A percentile compares a stretch with the other conserved stretches of the same genome.
These are phyloP conservation scores for Saxidomus purpurata DNA, from an alignment of 1,140 invertebrate species.

Conservation along the genomic window DNA sequence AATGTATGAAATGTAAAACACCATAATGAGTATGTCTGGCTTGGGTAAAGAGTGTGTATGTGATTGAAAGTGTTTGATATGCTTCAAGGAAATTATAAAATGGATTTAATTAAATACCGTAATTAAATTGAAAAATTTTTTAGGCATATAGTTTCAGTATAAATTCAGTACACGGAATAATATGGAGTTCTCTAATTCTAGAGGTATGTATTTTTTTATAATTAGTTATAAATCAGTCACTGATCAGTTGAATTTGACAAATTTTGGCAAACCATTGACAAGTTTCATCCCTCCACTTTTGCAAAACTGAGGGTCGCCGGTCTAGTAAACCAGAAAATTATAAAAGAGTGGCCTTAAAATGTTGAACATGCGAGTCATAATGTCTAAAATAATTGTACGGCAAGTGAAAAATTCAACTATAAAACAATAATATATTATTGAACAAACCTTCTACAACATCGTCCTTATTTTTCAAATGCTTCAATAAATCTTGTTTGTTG, in stretches of 20 bases:
- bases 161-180: conserved; percentile 47
- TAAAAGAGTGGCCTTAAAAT: conserved; percentile 41
- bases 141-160: conserved; percentile 42
- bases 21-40: too few species aligned
- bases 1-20: too few species aligned
- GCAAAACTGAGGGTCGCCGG: conserved; percentile 36
- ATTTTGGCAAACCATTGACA: conserved; percentile 31
- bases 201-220: conserved; percentile 46
- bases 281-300: conserved; percentile 38
- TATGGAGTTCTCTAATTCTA: conserved; percentile 47
- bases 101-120: conserved; percentile 6
- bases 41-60: too few species aligned
- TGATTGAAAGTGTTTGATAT: too few species aligned
- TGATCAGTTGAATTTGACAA: conserved; percentile 47
- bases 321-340: conserved; percentile 47
- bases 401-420: conserved; percentile 38
- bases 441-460: conserved; percentile 32
- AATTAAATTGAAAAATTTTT: conserved; percentile 37
- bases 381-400: conserved; percentile 41
- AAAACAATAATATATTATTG: conserved; percentile 43
- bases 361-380: conserved; percentile 46
- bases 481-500: conserved; percentile 45
- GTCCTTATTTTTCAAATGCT: conserved; percentile 41
- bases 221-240: conserved; percentile 45
- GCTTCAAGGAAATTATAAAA: conserved; percentile 33